Evolutionary conservation across 1,140 invertebrate genomes (phyloP).

Genomic region (Oryctes rhinoceros): DNA sequence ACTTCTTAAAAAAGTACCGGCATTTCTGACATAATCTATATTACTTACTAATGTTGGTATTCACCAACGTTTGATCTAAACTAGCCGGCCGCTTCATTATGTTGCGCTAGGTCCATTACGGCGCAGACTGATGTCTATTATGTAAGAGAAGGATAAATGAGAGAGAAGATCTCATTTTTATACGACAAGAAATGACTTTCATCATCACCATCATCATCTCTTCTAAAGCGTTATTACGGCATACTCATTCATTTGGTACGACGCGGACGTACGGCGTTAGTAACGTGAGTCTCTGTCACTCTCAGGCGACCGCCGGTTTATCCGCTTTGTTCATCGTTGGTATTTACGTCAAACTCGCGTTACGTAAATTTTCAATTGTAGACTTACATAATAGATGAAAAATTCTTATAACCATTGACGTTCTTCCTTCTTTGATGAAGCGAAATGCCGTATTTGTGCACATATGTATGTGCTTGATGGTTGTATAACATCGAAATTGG

Average conservation of each 20-base stretch:
- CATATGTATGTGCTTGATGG: background rate
- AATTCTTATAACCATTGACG: background rate
- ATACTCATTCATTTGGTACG: too few relatives aligned
- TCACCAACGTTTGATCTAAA: background rate
- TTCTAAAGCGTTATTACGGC: background rate
- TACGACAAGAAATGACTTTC: background rate
- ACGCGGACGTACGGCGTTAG: background rate
- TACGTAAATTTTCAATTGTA: background rate
- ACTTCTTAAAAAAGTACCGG: too few relatives aligned
- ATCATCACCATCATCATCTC: background rate
- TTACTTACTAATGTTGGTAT: too few relatives aligned
- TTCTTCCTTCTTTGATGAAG: background rate
- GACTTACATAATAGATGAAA: background rate
- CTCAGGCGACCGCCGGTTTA: background rate
- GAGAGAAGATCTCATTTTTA: background rate
- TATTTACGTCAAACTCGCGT: background rate
- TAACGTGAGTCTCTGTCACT: background rate
- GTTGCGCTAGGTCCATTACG: background rate
- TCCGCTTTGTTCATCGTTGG: background rate
- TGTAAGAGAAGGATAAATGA: background rate
- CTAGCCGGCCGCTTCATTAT: background rate
- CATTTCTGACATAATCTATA: too few relatives aligned
- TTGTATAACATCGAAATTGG: conserved; percentile 3
- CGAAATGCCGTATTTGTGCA: background rate
- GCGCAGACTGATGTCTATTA: background rate